A percentile compares a stretch with the other conserved stretches of the same genome.
Evolutionary conservation across 1,140 invertebrate species (phyloP).

Genomic region (Pseudomyrmex dendroicus): DNA sequence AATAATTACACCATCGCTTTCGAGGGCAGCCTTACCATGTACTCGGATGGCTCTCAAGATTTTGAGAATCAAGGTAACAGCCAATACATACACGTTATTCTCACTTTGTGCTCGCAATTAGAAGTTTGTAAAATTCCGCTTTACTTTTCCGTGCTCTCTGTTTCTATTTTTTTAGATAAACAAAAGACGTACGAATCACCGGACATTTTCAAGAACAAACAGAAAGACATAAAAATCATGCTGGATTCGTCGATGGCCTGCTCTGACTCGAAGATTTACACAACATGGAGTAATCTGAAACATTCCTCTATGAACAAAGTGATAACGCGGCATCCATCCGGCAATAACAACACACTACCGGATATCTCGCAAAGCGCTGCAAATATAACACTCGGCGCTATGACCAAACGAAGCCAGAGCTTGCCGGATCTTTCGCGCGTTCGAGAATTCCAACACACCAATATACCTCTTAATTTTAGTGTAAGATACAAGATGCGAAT

Average conservation of each 20-base stretch:
- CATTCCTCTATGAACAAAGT: slow-evolving; percentile 82
- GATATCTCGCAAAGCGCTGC: slow-evolving; percentile 77
- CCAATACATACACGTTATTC: not conserved
- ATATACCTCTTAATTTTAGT: slow-evolving; percentile 82
- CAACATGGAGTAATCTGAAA: slow-evolving; percentile 94
- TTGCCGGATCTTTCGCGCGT: slow-evolving; percentile 80
- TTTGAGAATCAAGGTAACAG: slow-evolving; percentile 88
- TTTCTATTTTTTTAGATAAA: slow-evolving; percentile 79
- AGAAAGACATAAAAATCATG: slow-evolving; percentile 80
- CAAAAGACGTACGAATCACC: slow-evolving; percentile 78
- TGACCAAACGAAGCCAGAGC: slow-evolving; percentile 79
- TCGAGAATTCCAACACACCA: slow-evolving; percentile 74
- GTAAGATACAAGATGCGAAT: slow-evolving; percentile 63
- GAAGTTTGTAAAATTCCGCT: too few species aligned
- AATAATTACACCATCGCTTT: slow-evolving; percentile 98
- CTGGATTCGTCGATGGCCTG: slow-evolving; percentile 92
- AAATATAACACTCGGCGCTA: slow-evolving; percentile 63
- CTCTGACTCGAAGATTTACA: slow-evolving; percentile 92
- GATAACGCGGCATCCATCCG: slow-evolving; percentile 89
- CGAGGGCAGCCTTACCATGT: slow-evolving; percentile 94
- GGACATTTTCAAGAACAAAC: slow-evolving; percentile 79
- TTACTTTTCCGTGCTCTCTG: too few species aligned
- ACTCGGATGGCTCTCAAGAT: slow-evolving; percentile 92
- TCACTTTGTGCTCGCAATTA: too few species aligned
- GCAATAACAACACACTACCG: slow-evolving; percentile 89